Evolutionary conservation across 30 jellyfish, hydroid and myxozoan genomes (phyloP), one percentile per base, ranked within the genome.

Genomic region (Aurelia aurita): DNA sequence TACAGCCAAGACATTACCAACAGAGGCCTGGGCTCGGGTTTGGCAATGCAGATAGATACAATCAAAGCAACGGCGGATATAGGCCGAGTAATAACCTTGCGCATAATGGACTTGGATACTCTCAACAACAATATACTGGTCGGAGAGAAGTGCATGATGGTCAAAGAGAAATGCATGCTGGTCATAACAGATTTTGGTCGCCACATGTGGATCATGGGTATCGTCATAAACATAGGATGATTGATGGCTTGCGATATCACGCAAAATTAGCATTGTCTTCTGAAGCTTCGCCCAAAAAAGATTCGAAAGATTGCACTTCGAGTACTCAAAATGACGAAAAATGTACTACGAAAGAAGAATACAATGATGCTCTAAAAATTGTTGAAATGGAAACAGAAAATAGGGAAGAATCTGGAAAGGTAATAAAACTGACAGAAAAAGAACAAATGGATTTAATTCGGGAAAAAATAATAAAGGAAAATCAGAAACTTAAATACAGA

Each of bases 401-500:
- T 23, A 74, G 14, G 65, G 72, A 12, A 16, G 74, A 26, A 57
- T 39, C 74, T 1, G 35, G 44, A 18, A 69, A 67, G 29, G 62
- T 21, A 15, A 35, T 72, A 13, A 54, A 47, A 25, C 60, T 70
- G 29, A 61, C 77, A 8, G 79, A 63, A 26, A 65, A 58, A 53
- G 85, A 86, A 63, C 73, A 72, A 34, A 26, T 69, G 51, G 87
- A 54, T 49, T 66, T 32, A 57, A 66, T 66, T 46, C 32, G 80
- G 19, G 83, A 75, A 49, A 47, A 70, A 28, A 58, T 49, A 59
- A 71, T 49, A 8, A 65, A 67, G 23, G 87, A 75, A 45, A 74
- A 86, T 22, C 89, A 78, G 63, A 51, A 71, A 31, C 53, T 86
- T 34, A 86, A 86, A 23, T 86, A 86, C 68, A 74, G 95, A 63